Percentiles rank a stretch among this genome's conserved stretches.
Conservation (phyloP, 2,113 vertebrate genomes). For the Elgaria multicarinata region DNA sequence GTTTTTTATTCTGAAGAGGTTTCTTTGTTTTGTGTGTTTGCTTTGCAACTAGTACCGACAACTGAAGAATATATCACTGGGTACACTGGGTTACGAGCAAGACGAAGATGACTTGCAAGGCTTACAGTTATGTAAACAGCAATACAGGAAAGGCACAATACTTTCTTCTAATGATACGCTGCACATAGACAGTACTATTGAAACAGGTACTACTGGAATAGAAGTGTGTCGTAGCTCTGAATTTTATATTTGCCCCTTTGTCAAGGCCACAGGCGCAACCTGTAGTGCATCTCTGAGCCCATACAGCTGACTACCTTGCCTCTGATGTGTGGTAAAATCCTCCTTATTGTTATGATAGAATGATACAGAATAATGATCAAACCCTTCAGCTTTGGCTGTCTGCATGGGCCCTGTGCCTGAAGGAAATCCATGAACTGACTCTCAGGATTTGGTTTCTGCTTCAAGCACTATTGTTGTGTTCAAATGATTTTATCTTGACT, state of each 20-base stretch:
- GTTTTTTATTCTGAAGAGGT: neutral
- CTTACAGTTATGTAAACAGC: slow-evolving; percentile 87
- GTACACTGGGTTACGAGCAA: slow-evolving; percentile 84
- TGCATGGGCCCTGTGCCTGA: neutral
- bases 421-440: neutral
- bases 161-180: slow-evolving; percentile 79
- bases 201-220: slow-evolving; percentile 80
- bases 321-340: neutral
- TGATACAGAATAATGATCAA: neutral
- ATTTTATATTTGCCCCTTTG: neutral
- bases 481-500: neutral
- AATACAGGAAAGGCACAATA: slow-evolving; percentile 82
- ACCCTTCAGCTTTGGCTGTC: neutral
- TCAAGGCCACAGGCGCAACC: neutral
- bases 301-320: neutral
- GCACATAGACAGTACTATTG: slow-evolving; percentile 84
- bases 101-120: slow-evolving; percentile 76
- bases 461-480: neutral
- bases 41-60: slow-evolving; percentile 83
- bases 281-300: too few relatives aligned
- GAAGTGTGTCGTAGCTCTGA: neutral
- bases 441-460: neutral
- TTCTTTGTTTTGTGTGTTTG: slow-evolving; percentile 34
- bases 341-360: neutral
- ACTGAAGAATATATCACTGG: slow-evolving; percentile 86